Conservation (phyloP, 2,797 vertebrate species). For the Novumbra hubbsi region DNA sequence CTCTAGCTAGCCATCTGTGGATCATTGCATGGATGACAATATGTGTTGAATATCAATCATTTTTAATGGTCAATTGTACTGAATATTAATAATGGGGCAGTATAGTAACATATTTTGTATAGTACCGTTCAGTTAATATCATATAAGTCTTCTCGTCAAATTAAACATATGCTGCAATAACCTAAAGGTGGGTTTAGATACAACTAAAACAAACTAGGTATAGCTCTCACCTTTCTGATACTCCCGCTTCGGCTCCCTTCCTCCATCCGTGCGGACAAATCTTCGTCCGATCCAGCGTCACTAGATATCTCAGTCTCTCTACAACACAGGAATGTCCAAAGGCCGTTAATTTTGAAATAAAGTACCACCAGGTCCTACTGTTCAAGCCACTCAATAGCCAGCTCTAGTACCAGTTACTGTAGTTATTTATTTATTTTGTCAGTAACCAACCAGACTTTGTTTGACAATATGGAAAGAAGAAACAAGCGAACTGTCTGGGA, state of each 20-base stretch:
- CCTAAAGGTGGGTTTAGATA: not conserved
- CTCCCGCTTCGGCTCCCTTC: constrained; percentile 53
- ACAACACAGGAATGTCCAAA: constrained; percentile 1
- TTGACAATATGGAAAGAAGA: not conserved
- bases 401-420: not conserved
- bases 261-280: constrained; percentile 41
- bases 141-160: too few species aligned
- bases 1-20: not conserved
- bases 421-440: not conserved
- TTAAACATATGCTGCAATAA: too few species aligned
- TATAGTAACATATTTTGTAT: too few species aligned
- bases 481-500: not conserved
- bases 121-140: too few species aligned
- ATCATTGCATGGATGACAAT: too few species aligned
- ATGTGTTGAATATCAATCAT: too few species aligned
- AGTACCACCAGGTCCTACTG: too few species aligned
- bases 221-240: constrained; percentile 65
- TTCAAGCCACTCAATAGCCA: not conserved
- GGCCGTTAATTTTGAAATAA: not conserved
- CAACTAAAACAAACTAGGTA: not conserved
- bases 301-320: constrained; percentile 57
- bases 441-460: not conserved
- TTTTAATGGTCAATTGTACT: too few species aligned
- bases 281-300: constrained; percentile 57
- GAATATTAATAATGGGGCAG: too few species aligned